Percentiles rank a stretch among this genome's conserved stretches.
Conservation (phyloP, 2,888 invertebrate species). For the Aricia artaxerxes region DNA sequence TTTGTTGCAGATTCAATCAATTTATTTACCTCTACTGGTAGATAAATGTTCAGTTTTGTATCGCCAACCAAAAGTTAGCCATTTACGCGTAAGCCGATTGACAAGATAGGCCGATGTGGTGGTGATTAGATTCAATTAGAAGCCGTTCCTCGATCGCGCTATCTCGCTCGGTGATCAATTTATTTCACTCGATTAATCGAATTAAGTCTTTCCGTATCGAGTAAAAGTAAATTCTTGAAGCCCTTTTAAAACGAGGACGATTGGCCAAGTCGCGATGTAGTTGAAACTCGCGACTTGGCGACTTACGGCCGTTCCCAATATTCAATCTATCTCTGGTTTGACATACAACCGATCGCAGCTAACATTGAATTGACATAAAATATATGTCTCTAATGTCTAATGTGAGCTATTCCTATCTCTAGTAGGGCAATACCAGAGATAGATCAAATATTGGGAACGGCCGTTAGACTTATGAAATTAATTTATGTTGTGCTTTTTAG, state of each 20-base stretch:
- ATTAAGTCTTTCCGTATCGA: constrained; percentile 63
- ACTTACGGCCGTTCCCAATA: too few species aligned
- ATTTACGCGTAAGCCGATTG: constrained; percentile 7
- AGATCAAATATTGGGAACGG: too few species aligned
- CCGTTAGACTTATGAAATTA: background rate
- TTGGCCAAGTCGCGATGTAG: background rate
- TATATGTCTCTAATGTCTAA: too few species aligned
- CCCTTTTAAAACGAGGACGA: constrained; percentile 35
- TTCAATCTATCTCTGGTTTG: too few species aligned
- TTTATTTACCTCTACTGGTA: background rate
- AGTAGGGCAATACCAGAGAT: too few species aligned
- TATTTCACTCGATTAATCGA: constrained; percentile 47
- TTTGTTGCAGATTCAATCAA: background rate
- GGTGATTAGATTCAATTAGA: constrained; percentile 17
- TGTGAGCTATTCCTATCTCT: too few species aligned
- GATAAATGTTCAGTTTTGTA: background rate
- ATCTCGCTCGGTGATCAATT: constrained; percentile 35
- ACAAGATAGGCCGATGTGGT: constrained; percentile 3
- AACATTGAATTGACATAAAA: too few species aligned
- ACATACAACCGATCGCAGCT: too few species aligned
- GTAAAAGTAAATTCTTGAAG: constrained; percentile 60
- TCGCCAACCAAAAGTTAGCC: constrained; percentile 9
- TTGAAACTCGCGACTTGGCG: background rate
- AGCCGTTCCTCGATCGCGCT: background rate
- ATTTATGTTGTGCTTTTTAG: background rate